Percentiles rank a stretch among this genome's conserved stretches.
These are phyloP conservation scores for Poicephalus gulielmi DNA, from an alignment of 2,113 vertebrate genomes.

Conservation along the genomic window DNA sequence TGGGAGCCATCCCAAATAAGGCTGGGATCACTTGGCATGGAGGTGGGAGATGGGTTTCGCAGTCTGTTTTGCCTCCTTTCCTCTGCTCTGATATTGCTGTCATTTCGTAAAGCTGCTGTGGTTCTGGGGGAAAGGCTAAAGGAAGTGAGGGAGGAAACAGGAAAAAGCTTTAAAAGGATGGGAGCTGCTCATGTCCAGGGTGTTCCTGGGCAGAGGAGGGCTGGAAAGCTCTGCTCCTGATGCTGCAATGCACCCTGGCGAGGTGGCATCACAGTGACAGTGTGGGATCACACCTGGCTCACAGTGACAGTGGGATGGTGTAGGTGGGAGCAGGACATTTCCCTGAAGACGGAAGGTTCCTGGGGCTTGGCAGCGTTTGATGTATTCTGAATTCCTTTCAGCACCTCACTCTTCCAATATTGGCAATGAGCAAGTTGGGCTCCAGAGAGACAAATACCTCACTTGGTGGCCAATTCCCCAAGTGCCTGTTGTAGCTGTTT, in stretches of 20 bases:
- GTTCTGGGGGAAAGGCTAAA: neutral
- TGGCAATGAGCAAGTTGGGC: neutral
- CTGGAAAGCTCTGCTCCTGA: neutral
- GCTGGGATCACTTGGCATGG: neutral
- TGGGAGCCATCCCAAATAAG: neutral
- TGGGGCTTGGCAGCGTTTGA: neutral
- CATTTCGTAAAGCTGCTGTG: neutral
- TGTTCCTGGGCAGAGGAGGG: neutral
- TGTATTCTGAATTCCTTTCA: neutral
- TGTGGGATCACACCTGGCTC: rapidly evolving
- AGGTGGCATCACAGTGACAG: neutral
- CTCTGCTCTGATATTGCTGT: neutral
- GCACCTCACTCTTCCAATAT: neutral
- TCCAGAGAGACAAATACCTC: neutral
- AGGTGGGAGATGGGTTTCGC: neutral
- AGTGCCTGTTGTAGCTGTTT: neutral
- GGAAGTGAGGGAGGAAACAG: neutral
- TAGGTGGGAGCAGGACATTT: neutral
- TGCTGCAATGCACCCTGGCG: rapidly evolving
- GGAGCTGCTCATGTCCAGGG: neutral
- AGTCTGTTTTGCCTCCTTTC: neutral
- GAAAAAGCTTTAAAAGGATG: neutral
- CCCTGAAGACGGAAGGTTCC: neutral
- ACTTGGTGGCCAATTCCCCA: neutral
- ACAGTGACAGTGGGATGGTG: neutral